Percentiles rank a stretch among this genome's conserved stretches.
phyloP scores from a whole-genome alignment of 2,888 invertebrate species.

The Ectropis crepuscularia region DNA sequence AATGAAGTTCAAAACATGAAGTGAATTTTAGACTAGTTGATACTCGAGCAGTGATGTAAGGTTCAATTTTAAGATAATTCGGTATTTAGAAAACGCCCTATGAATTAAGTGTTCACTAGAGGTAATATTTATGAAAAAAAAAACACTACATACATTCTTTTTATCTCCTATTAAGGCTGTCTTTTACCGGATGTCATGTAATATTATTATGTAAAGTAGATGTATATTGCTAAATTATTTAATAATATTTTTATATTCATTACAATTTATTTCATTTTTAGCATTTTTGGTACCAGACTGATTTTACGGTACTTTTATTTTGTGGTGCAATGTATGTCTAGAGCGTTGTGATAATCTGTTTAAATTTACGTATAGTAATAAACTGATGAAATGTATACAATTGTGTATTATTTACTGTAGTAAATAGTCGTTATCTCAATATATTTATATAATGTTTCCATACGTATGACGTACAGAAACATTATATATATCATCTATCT shows the following conservation, averaged over 20 bases:
- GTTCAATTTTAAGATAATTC: conserved; percentile 76
- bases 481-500: no score
- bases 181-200: conserved; percentile 74
- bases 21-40: conserved; percentile 66
- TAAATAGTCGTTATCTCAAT: neutral
- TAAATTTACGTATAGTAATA: conserved; percentile 81
- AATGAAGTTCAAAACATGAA: conserved; percentile 75
- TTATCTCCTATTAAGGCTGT: conserved; percentile 75
- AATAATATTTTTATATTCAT: conserved; percentile 84
- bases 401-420: neutral
- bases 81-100: conserved; percentile 69
- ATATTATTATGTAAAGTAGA: conserved; percentile 68
- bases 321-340: conserved; percentile 85
- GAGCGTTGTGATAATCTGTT: conserved; percentile 85
- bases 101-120: conserved; percentile 83
- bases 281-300: conserved; percentile 84
- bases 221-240: conserved; percentile 83
- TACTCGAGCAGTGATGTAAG: conserved; percentile 65
- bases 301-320: conserved; percentile 84
- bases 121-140: conserved; percentile 71
- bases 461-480: no score
- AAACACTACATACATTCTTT: conserved; percentile 66
- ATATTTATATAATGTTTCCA: neutral
- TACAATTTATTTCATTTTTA: conserved; percentile 78
- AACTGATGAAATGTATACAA: conserved; percentile 50